Percentiles rank a stretch among this genome's conserved stretches.
Evolutionary conservation across 2,888 invertebrate species (phyloP).

Genomic region (Buathra laborator): DNA sequence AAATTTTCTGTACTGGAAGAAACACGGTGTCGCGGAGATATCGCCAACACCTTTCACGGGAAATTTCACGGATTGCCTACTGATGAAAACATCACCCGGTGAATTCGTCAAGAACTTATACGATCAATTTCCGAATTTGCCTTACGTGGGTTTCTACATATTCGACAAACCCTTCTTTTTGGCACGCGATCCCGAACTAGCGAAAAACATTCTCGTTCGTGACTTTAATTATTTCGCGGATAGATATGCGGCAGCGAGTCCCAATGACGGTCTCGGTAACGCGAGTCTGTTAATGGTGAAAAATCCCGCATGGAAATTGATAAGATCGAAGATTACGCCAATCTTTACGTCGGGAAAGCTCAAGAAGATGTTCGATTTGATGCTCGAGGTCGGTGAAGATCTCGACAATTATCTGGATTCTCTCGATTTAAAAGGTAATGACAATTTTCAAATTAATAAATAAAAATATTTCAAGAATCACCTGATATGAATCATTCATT

Average conservation of each 20-base stretch:
- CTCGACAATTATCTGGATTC: conserved; percentile 71
- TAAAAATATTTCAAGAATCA: neutral
- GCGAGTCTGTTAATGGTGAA: conserved; percentile 85
- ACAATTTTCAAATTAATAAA: neutral
- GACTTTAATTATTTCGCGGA: conserved; percentile 85
- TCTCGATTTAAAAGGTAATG: conserved; percentile 71
- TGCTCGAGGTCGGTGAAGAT: conserved; percentile 72
- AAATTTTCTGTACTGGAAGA: too few relatives aligned
- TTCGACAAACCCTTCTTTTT: conserved; percentile 85
- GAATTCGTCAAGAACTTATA: conserved; percentile 83
- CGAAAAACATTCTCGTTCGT: conserved; percentile 85
- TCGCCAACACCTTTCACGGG: conserved; percentile 84
- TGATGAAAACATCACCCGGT: conserved; percentile 78
- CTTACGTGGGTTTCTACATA: conserved; percentile 82
- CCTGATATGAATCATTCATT: neutral
- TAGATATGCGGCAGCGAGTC: conserved; percentile 78
- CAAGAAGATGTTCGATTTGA: conserved; percentile 72
- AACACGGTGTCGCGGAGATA: too few relatives aligned
- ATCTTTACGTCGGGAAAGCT: conserved; percentile 83
- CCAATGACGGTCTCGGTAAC: conserved; percentile 82
- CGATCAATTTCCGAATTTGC: conserved; percentile 76
- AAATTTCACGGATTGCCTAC: conserved; percentile 82
- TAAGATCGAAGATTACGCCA: conserved; percentile 85
- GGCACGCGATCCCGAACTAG: conserved; percentile 84
- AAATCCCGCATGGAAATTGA: conserved; percentile 84